Evolutionary conservation across 2,113 vertebrate species (phyloP).

Genomic region (Lamprotornis superbus): DNA sequence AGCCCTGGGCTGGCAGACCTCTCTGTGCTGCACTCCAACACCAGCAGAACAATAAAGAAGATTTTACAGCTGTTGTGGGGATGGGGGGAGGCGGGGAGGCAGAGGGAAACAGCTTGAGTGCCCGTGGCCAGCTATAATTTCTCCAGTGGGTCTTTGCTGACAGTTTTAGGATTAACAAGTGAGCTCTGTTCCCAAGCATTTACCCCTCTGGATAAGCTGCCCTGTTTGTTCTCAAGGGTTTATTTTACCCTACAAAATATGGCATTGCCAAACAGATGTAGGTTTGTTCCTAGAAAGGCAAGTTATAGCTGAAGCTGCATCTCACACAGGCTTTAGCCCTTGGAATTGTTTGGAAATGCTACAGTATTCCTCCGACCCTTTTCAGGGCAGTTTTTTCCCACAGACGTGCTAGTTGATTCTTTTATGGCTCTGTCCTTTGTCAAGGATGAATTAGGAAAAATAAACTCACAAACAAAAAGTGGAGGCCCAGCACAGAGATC

Average conservation of each 20-base stretch:
- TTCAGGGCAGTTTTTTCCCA: slow-evolving; percentile 62
- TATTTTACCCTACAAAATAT: slow-evolving; percentile 73
- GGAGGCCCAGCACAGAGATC: slow-evolving; percentile 27
- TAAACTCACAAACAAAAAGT: slow-evolving; percentile 62
- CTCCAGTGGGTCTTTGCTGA: slow-evolving; percentile 51
- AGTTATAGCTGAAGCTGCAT: slow-evolving; percentile 36
- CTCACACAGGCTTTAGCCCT: slow-evolving; percentile 49
- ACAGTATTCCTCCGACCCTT: slow-evolving; percentile 49
- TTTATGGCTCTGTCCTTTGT: slow-evolving; percentile 46
- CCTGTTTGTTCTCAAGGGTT: slow-evolving; percentile 72
- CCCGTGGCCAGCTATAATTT: slow-evolving; percentile 63
- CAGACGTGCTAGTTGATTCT: slow-evolving; percentile 20
- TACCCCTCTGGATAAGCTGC: slow-evolving; percentile 58
- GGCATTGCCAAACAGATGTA: slow-evolving; percentile 73
- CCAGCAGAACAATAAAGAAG: slow-evolving; percentile 51
- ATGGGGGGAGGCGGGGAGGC: background rate
- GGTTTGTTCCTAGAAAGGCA: slow-evolving; percentile 76
- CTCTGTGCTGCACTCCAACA: background rate
- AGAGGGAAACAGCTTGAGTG: slow-evolving; percentile 57
- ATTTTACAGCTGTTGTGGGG: slow-evolving; percentile 61
- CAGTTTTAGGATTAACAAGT: slow-evolving; percentile 69
- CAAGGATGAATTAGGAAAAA: slow-evolving; percentile 51
- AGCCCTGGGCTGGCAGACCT: background rate
- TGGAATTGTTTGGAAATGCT: slow-evolving; percentile 56
- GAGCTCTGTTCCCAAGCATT: slow-evolving; percentile 61